These are phyloP conservation scores for Pelusios castaneus DNA, from an alignment of 2,113 vertebrate species.

Conservation along the genomic window DNA sequence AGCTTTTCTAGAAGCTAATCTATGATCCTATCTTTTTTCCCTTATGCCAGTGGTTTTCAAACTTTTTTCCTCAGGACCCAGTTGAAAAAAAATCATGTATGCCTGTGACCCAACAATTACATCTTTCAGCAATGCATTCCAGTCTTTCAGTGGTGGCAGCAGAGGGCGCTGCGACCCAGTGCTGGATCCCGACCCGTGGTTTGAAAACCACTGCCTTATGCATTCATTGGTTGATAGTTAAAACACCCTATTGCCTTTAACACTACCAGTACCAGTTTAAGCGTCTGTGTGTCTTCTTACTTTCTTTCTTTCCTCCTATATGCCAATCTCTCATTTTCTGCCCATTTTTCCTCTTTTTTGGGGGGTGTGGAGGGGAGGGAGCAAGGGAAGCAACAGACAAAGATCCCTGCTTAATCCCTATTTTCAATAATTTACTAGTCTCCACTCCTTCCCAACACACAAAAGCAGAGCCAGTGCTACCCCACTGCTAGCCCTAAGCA, in stretches of 20 bases:
- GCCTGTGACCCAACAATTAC: no score
- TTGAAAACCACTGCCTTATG: no score
- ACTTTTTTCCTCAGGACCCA: no score
- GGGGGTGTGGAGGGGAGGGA: background rate
- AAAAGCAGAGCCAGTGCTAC: background rate
- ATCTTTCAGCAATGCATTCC: no score
- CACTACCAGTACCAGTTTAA: background rate
- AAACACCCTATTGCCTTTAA: background rate
- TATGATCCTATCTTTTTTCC: background rate
- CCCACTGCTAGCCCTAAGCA: no score
- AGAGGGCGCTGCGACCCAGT: no score
- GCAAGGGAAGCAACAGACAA: background rate
- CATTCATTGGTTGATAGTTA: background rate
- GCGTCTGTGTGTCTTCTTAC: rapidly evolving
- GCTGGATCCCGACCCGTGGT: no score
- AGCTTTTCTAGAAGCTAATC: background rate
- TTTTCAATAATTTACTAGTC: background rate
- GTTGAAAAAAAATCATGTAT: no score
- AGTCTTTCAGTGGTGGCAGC: no score
- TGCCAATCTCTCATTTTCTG: rapidly evolving
- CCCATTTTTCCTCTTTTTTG: background rate
- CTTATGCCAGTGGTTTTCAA: no score
- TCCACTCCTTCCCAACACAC: background rate
- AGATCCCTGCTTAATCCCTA: background rate
- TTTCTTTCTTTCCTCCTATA: background rate